A percentile compares a stretch with the other conserved stretches of the same genome.
Evolutionary conservation across 2,888 invertebrate species (phyloP).

Genomic region (Oasisia sp.): DNA sequence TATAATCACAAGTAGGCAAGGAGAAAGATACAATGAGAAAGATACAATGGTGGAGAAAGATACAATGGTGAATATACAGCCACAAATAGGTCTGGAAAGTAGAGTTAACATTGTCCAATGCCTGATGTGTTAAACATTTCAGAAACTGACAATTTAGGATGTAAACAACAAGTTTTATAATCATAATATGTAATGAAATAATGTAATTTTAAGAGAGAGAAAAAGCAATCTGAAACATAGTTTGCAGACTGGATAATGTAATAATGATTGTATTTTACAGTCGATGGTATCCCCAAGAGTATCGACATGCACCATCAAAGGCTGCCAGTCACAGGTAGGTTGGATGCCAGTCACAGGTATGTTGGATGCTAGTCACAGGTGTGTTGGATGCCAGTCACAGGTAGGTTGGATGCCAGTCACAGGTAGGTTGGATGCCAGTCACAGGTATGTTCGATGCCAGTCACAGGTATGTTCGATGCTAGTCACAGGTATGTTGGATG

Average conservation of each 20-base stretch:
- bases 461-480: too few species aligned
- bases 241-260: background rate
- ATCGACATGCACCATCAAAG: slow-evolving; percentile 57
- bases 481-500: too few species aligned
- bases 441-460: too few species aligned
- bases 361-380: too few species aligned
- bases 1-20: background rate
- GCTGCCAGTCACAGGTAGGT: slow-evolving; percentile 66
- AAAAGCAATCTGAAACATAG: background rate
- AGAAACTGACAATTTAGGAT: background rate
- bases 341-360: background rate
- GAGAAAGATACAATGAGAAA: too few species aligned
- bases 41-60: too few species aligned
- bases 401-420: too few species aligned
- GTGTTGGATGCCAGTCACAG: too few species aligned
- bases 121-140: background rate
- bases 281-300: slow-evolving; percentile 76
- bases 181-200: background rate
- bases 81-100: too few species aligned
- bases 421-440: too few species aligned
- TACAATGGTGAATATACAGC: too few species aligned
- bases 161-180: background rate
- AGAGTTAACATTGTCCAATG: background rate
- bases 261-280: slow-evolving; percentile 43
- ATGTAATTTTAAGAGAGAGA: background rate